phyloP scores from a whole-genome alignment of 2,888 invertebrate species.

The Liopterus haemorrhoidalis region DNA sequence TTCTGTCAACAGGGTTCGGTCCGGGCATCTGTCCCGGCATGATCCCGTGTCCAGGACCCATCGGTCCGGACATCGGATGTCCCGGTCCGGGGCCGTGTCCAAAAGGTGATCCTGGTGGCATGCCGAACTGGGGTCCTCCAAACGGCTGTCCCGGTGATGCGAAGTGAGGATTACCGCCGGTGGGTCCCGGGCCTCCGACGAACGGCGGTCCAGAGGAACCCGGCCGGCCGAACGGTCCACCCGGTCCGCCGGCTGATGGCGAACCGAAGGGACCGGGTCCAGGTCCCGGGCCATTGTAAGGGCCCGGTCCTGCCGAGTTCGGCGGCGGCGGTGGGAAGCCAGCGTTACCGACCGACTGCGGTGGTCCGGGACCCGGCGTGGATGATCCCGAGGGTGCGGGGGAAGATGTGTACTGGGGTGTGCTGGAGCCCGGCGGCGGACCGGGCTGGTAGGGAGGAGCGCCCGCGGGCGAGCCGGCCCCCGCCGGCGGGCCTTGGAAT shows the following conservation, averaged over 20 bases:
- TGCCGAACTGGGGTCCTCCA: constrained; percentile 61
- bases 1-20: constrained; percentile 76
- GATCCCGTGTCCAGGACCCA: constrained; percentile 55
- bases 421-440: constrained; percentile 68
- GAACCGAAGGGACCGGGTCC: constrained; percentile 62
- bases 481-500: constrained; percentile 63
- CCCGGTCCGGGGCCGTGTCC: constrained; percentile 56
- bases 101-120: constrained; percentile 66
- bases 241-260: constrained; percentile 55
- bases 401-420: constrained; percentile 78
- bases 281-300: constrained; percentile 62
- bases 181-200: constrained; percentile 50
- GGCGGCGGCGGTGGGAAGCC: constrained; percentile 53
- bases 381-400: constrained; percentile 78
- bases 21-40: constrained; percentile 58
- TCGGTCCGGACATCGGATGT: constrained; percentile 58
- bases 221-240: constrained; percentile 58
- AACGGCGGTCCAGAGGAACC: constrained; percentile 58
- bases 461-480: constrained; percentile 70
- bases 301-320: constrained; percentile 63
- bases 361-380: constrained; percentile 69
- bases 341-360: constrained; percentile 42
- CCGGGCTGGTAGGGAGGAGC: constrained; percentile 65
- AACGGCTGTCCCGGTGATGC: constrained; percentile 57
- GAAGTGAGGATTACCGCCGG: constrained; percentile 59